These are phyloP conservation scores for Aldrovandia affinis DNA, from an alignment of 2,797 vertebrate genomes.

Conservation along the genomic window DNA sequence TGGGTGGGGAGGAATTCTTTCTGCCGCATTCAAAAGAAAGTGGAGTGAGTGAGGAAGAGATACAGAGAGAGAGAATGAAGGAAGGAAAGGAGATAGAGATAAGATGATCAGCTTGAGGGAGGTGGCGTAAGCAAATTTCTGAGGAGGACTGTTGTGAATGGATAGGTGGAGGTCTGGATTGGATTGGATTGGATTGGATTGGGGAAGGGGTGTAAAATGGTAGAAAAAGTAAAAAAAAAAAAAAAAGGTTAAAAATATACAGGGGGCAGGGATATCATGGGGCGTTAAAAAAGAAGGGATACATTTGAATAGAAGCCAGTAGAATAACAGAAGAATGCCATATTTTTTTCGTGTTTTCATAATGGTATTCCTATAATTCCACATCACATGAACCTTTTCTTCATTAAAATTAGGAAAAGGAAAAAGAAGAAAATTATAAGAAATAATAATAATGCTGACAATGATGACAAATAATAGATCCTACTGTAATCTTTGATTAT, in stretches of 20 bases:
- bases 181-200: no score
- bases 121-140: not conserved
- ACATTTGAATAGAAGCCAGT: not conserved
- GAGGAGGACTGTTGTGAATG: not conserved
- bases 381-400: not conserved
- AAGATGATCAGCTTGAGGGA: no score
- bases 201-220: not conserved
- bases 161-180: not conserved
- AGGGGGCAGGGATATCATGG: not conserved
- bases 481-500: no score
- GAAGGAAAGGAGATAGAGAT: not conserved
- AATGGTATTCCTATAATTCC: not conserved
- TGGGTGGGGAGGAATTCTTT: slow-evolving; percentile 74
- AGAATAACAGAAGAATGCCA: not conserved
- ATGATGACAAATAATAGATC: slow-evolving; percentile 11
- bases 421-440: not conserved
- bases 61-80: not conserved
- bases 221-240: not conserved
- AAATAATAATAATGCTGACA: not conserved
- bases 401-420: not conserved
- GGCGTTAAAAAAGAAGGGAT: not conserved
- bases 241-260: not conserved
- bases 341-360: not conserved
- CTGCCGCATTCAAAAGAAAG: slow-evolving; percentile 66
- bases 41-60: slow-evolving; percentile 51